Conservation (phyloP, 2,888 invertebrate genomes). For the Phyto melanocephala region DNA sequence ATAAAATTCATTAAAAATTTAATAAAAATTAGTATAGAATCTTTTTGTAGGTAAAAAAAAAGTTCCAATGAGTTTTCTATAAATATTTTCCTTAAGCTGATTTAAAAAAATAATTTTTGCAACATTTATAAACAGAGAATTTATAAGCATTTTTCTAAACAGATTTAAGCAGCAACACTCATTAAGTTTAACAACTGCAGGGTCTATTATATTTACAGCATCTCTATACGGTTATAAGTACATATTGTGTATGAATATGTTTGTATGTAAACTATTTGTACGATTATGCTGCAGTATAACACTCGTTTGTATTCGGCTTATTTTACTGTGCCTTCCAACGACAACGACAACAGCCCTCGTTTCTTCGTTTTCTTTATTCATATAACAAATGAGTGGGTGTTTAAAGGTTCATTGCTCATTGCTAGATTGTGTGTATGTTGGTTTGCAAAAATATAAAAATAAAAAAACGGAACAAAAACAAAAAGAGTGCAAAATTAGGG, state of each 20-base stretch:
- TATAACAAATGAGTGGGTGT: constrained; percentile 24
- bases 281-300: not conserved
- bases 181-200: too few relatives aligned
- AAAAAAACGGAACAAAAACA: too few relatives aligned
- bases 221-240: not conserved
- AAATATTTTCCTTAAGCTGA: too few relatives aligned
- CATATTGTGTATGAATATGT: not conserved
- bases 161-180: too few relatives aligned
- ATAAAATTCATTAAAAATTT: too few relatives aligned
- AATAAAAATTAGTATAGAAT: too few relatives aligned
- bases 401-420: constrained; percentile 54
- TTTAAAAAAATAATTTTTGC: too few relatives aligned
- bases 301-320: constrained; percentile 15
- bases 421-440: constrained; percentile 10
- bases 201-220: not conserved
- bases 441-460: not conserved
- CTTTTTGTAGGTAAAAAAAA: too few relatives aligned
- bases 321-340: not conserved
- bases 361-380: not conserved
- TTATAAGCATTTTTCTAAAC: too few relatives aligned
- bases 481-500: not conserved
- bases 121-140: too few relatives aligned
- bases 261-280: not conserved
- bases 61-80: too few relatives aligned
- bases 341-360: constrained; percentile 31